phyloP scores from a whole-genome alignment of 1,140 invertebrate species.

The Medauroidea extradentata region DNA sequence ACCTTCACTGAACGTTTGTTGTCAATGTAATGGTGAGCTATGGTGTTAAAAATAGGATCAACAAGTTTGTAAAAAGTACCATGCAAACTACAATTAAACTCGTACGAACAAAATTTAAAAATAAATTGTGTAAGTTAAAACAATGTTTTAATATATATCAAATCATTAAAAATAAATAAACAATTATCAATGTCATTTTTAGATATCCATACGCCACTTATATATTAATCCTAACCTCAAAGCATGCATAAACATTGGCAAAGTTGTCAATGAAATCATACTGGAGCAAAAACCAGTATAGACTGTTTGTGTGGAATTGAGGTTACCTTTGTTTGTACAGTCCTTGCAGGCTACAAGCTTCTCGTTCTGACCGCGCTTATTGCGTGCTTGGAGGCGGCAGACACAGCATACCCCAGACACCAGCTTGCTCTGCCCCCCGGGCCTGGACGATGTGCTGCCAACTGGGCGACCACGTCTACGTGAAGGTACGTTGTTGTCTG shows the following conservation, averaged over 20 bases:
- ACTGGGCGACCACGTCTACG: constrained; percentile 56
- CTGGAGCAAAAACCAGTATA: too few species aligned
- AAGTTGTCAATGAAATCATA: neutral
- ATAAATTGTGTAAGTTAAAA: constrained; percentile 3
- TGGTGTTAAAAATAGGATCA: too few species aligned
- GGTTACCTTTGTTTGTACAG: constrained; percentile 76
- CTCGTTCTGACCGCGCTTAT: constrained; percentile 53
- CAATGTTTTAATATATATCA: constrained; percentile 3
- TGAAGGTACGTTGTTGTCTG: constrained; percentile 65
- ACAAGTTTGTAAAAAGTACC: too few species aligned
- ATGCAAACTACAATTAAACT: too few species aligned
- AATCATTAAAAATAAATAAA: neutral
- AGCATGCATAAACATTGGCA: neutral
- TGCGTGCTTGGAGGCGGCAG: constrained; percentile 15
- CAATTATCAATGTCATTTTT: neutral
- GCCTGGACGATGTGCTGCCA: constrained; percentile 5
- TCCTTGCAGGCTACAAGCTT: constrained; percentile 69
- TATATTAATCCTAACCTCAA: neutral
- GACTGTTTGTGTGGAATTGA: too few species aligned
- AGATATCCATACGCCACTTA: neutral
- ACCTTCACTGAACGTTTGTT: too few species aligned
- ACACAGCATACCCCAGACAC: constrained; percentile 12
- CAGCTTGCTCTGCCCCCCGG: neutral
- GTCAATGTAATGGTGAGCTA: too few species aligned
- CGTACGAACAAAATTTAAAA: too few species aligned